Percentiles rank a stretch among this genome's conserved stretches.
phyloP scores from a whole-genome alignment of 2,888 invertebrate genomes.

The Ctenicera cuprea region DNA sequence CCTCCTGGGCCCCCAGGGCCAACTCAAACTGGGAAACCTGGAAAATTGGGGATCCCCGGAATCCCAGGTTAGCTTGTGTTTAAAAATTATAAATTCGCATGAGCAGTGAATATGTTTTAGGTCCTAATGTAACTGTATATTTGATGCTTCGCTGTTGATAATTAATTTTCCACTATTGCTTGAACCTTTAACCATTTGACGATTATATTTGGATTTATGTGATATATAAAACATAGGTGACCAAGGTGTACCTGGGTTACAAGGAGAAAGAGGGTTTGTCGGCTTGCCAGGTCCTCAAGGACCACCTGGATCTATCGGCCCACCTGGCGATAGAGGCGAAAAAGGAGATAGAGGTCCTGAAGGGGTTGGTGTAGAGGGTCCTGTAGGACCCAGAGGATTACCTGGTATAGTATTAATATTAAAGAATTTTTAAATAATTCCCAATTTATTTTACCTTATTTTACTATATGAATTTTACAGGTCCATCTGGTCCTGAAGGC shows the following conservation, averaged over 20 bases:
- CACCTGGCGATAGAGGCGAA: slow-evolving; percentile 80
- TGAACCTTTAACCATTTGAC: not conserved
- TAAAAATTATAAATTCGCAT: slow-evolving; percentile 1
- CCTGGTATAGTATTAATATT: slow-evolving; percentile 74
- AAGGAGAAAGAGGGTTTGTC: slow-evolving; percentile 79
- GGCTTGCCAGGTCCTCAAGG: slow-evolving; percentile 80
- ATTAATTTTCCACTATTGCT: not conserved
- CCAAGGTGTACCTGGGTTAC: slow-evolving; percentile 80
- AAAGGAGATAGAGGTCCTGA: slow-evolving; percentile 84
- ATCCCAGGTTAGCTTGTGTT: slow-evolving; percentile 73
- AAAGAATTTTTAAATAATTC: not conserved
- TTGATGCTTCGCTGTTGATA: not conserved
- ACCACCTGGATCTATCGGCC: slow-evolving; percentile 77
- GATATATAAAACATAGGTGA: slow-evolving; percentile 72
- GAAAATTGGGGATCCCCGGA: slow-evolving; percentile 75
- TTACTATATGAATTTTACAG: slow-evolving; percentile 65
- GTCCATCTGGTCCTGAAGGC: slow-evolving; percentile 82
- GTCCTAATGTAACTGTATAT: not conserved
- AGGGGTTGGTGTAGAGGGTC: slow-evolving; percentile 85
- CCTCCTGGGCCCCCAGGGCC: slow-evolving; percentile 81
- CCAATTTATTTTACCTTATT: too few species aligned
- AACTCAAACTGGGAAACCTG: slow-evolving; percentile 74
- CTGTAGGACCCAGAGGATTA: slow-evolving; percentile 81
- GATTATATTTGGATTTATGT: not conserved
- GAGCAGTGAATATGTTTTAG: not conserved